These are phyloP conservation scores for Mechanitis mazaeus DNA, from an alignment of 2,888 invertebrate genomes.

Conservation along the genomic window DNA sequence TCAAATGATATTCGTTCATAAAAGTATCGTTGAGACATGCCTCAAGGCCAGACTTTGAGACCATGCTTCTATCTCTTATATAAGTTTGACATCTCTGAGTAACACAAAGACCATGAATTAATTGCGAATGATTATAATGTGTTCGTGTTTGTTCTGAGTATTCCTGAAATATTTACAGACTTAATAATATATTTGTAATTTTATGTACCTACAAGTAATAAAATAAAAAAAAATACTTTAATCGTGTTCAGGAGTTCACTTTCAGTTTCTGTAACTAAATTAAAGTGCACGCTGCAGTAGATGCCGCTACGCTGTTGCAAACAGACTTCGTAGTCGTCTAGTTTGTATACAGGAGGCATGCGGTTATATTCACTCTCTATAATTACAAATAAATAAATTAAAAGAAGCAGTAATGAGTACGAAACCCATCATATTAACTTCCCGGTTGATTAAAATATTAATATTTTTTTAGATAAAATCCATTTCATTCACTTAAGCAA, in stretches of 20 bases:
- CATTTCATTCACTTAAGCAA: no score
- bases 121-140: conserved; percentile 58
- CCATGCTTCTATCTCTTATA: conserved; percentile 28
- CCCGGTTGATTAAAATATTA: neutral
- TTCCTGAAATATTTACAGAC: conserved; percentile 36
- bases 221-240: conserved; percentile 26
- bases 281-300: conserved; percentile 34
- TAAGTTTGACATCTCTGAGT: conserved; percentile 42
- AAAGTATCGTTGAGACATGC: conserved; percentile 52
- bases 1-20: conserved; percentile 44
- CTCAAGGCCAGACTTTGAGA: conserved; percentile 42
- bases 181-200: conserved; percentile 15
- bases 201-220: conserved; percentile 15
- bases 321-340: conserved; percentile 38
- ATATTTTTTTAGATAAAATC: neutral
- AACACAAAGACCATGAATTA: conserved; percentile 57
- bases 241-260: conserved; percentile 33
- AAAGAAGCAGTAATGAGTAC: neutral
- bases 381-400: conserved; percentile 11
- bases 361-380: conserved; percentile 34
- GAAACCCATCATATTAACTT: no score
- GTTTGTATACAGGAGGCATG: conserved; percentile 35
- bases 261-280: conserved; percentile 33
- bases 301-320: conserved; percentile 25
- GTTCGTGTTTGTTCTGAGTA: conserved; percentile 52